phyloP scores from a whole-genome alignment of 2,888 invertebrate genomes.

The Drosophila villosipedis region DNA sequence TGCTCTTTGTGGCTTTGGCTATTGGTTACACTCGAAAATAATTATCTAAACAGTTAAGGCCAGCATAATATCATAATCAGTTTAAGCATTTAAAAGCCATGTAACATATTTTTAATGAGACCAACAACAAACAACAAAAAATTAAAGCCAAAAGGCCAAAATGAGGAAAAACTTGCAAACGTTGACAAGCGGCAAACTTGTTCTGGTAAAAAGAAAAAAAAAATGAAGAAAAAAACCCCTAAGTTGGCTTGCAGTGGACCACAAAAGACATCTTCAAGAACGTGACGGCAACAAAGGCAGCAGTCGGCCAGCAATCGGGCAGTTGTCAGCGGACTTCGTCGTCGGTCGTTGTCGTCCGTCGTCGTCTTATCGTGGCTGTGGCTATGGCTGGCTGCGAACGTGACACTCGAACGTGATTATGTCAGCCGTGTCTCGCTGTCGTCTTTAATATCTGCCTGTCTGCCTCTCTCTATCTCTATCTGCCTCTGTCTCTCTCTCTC shows the following conservation, averaged over 20 bases:
- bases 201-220: conserved; percentile 34
- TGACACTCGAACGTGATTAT: conserved; percentile 82
- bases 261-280: conserved; percentile 50
- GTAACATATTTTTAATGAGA: conserved; percentile 80
- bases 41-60: conserved; percentile 73
- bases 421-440: conserved; percentile 66
- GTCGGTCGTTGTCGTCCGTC: conserved; percentile 7
- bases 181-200: conserved; percentile 61
- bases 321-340: conserved; percentile 21
- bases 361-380: conserved; percentile 53
- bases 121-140: conserved; percentile 24
- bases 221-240: neutral
- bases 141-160: conserved; percentile 8
- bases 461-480: neutral
- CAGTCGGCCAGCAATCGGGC: neutral
- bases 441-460: conserved; percentile 44
- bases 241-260: conserved; percentile 29
- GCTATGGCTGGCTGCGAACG: conserved; percentile 52
- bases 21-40: conserved; percentile 47
- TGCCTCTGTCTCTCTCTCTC: neutral
- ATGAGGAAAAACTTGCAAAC: conserved; percentile 33
- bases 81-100: conserved; percentile 65
- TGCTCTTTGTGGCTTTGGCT: too few species aligned
- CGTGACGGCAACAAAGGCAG: conserved; percentile 75
- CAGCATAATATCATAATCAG: conserved; percentile 69